Conservation (phyloP, 1,140 invertebrate species). For the Cardiocondyla obscurior region DNA sequence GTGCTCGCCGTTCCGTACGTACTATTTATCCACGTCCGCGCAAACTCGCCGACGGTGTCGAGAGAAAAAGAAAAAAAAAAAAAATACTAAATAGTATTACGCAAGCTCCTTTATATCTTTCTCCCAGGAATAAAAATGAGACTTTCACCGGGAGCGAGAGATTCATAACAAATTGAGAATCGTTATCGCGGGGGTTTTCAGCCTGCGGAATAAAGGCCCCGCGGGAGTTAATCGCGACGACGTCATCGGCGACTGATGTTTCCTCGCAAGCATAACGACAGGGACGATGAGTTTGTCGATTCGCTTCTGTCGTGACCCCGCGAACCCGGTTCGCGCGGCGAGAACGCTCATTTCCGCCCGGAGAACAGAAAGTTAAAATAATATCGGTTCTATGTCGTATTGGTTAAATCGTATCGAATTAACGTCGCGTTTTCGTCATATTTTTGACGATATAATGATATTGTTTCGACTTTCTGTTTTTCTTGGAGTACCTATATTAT, state of each 20-base stretch:
- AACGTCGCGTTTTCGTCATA: no score
- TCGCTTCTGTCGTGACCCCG: constrained; percentile 28
- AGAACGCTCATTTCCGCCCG: background rate
- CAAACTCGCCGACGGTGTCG: background rate
- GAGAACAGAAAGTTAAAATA: no score
- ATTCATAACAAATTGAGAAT: background rate
- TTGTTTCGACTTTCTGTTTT: no score
- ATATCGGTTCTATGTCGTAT: no score
- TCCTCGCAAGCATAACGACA: constrained; percentile 18
- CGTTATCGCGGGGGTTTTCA: background rate
- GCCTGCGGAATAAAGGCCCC: background rate
- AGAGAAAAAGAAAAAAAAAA: background rate
- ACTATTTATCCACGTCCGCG: background rate
- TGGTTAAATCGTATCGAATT: no score
- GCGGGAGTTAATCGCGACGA: background rate
- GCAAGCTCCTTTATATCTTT: constrained; percentile 11
- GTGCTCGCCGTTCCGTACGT: background rate
- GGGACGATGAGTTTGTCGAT: background rate
- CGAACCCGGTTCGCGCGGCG: background rate
- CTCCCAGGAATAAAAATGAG: background rate
- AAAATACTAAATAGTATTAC: background rate
- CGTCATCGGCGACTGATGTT: background rate
- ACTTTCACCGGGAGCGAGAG: constrained; percentile 24
- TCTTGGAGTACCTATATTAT: no score
- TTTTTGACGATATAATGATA: no score